Evolutionary conservation across 2,888 invertebrate genomes (phyloP), one percentile per base, ranked within the genome.

Genomic region (Orthosia incerta): DNA sequence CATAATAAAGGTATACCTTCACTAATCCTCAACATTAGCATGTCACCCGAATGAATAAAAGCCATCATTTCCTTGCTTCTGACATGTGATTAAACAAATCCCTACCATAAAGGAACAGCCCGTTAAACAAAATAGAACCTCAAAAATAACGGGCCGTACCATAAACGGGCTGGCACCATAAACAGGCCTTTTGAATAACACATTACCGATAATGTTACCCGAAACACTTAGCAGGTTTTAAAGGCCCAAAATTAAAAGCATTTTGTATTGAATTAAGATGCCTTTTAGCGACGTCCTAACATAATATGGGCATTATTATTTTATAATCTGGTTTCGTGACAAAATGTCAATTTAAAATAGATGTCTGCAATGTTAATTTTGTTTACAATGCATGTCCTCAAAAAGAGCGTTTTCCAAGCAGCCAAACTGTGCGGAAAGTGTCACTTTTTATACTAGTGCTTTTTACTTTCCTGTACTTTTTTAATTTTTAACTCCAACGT

Each of bases 181-280:
- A 81, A 74, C 18, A 62, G 62, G 20, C 26, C 55, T 23, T 23
- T 60, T 81, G 66, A 71, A 69, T 71, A 82, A 79, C 71, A 79
- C 81, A 82, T 82, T 71, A 79, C 75, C 65, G 75, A 82, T 81
- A 71, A 82, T 71, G 79, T 69, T 60, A 18, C 79, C 75, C 61
- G 15, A 81, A 81, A 67, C 83, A 82, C 75, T 82, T 79, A 79
- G 45, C 59, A 64, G 59, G 65, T 75, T 74, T 74, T 56, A 50
- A 66, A 74, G 61, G 20, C 45, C 60, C 53, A 2, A 56, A 60
- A 83, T 82, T 70, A 83, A 83, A 82, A 71, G 79, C 76, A 53
- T 79, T 83, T 78, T 68, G 39, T 71, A 81, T 81, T 72, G 46
- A 76, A 82, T 82, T 67, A 82, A 79, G 76, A 81, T 31, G 53